Base-by-base conservation (phyloP, 2,888 invertebrate species). In the Ichneumoninae sp. region DNA sequence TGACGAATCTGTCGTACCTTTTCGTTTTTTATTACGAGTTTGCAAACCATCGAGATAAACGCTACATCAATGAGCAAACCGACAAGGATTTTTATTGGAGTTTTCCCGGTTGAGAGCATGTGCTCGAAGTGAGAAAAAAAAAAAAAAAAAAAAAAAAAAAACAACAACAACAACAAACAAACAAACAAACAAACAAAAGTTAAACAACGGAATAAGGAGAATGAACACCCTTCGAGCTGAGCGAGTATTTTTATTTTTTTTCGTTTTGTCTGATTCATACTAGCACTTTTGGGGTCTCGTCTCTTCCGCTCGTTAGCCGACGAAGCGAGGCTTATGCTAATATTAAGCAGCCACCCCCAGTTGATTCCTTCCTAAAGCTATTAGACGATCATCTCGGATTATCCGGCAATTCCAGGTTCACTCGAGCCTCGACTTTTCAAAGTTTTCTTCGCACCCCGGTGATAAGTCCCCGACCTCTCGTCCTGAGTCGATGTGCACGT, bases 331-430 rank as follows among this genome's bases (percentile, higher is more conserved):
- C 92, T 93, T 93, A 93, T 93, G 93, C 91, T 93, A 93, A 93
- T 93, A 88, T 92, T 88, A 91, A 91, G 91, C 89, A 91, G 89
- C 90, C 89, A 88, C 89, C 89, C 89, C 86, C 90, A 89, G 91
- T 90, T 92, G 92, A 93, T 93, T 93, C 93, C 92, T 92, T 91
- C 91, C 91, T 93, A 93, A 93, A 93, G 92, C 93, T 93, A 93
- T 93, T 93, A 93, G 92, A 90, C 92, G 93, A 93, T 93, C 93
- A 93, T 93, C 93, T 91, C 88, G 92, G 93, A 93, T 93, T 91
- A 93, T 92, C 93, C 91, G 88, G 88, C 92, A 91, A 91, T 91
- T 91, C 88, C 88, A 91, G 89, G 90, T 91, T 91, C 90, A 89
- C 90, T 90, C 89, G 78, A 74, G 90, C 89, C 91, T 91, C 91